Conservation (phyloP, 2,797 vertebrate species). For the Acrossocheilus fasciatus region DNA sequence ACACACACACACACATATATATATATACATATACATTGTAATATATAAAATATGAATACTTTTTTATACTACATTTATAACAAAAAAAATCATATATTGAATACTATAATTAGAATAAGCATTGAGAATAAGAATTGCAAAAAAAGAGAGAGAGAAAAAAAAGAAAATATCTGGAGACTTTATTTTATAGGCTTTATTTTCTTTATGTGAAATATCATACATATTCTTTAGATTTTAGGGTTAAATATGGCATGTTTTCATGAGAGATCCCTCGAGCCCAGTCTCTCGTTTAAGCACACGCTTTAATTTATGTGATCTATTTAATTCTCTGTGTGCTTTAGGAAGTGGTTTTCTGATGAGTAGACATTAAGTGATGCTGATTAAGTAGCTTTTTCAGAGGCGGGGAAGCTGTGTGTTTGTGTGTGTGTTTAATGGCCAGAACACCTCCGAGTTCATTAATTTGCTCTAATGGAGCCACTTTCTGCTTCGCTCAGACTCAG, state of each 20-base stretch:
- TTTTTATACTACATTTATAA: background rate
- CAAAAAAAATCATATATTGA: no score
- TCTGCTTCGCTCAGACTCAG: constrained; percentile 15
- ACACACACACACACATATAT: no score
- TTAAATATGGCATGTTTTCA: background rate
- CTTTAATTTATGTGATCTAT: background rate
- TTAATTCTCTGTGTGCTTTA: constrained; percentile 23
- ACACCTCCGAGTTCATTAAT: constrained; percentile 6
- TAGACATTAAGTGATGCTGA: constrained; percentile 18
- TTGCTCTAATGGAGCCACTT: constrained; percentile 27
- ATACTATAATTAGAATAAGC: background rate
- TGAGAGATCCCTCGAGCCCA: background rate
- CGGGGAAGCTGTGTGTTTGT: background rate
- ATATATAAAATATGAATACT: background rate
- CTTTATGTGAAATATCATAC: background rate
- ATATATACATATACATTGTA: background rate
- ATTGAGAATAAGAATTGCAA: background rate
- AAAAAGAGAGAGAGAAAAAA: no score
- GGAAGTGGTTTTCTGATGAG: constrained; percentile 7
- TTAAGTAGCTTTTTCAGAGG: constrained; percentile 13
- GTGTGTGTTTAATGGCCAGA: background rate
- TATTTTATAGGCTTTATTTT: background rate
- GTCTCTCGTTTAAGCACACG: background rate
- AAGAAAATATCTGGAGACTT: background rate
- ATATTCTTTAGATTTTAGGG: constrained; percentile 4